Conservation (phyloP, 2,113 vertebrate genomes). For the Mixornis gularis region DNA sequence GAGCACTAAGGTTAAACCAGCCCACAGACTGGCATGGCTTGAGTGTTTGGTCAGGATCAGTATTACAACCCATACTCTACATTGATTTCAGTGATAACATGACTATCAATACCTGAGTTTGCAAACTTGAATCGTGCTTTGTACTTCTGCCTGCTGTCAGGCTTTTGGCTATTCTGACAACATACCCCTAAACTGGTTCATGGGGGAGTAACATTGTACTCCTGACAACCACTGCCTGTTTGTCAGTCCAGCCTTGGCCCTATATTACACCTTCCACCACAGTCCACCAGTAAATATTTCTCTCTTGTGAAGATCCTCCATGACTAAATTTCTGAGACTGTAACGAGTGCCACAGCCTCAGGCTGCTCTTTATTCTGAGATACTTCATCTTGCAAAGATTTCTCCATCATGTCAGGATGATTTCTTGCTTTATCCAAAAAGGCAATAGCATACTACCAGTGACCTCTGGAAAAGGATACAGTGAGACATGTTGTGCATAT, state of each 20-base stretch:
- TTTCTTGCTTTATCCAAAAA: neutral
- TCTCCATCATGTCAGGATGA: neutral
- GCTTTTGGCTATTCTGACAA: neutral
- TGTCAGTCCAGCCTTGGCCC: neutral
- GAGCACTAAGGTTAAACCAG: neutral
- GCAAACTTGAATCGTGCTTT: neutral
- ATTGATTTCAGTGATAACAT: neutral
- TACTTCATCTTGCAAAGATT: neutral
- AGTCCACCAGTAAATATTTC: accelerated
- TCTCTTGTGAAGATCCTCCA: neutral
- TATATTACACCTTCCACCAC: neutral
- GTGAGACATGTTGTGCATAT: neutral
- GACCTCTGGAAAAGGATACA: neutral
- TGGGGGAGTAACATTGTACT: neutral
- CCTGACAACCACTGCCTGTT: neutral
- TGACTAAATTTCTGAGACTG: neutral
- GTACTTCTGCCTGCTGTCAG: neutral
- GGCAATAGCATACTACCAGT: neutral
- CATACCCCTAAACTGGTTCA: neutral
- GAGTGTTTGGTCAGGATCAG: neutral
- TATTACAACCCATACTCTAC: neutral
- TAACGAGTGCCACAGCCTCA: neutral
- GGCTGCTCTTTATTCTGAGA: neutral
- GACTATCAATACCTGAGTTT: neutral
- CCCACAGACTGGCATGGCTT: neutral